These are phyloP conservation scores for Sebastes fasciatus DNA, from an alignment of 2,113 vertebrate species.

Conservation along the genomic window DNA sequence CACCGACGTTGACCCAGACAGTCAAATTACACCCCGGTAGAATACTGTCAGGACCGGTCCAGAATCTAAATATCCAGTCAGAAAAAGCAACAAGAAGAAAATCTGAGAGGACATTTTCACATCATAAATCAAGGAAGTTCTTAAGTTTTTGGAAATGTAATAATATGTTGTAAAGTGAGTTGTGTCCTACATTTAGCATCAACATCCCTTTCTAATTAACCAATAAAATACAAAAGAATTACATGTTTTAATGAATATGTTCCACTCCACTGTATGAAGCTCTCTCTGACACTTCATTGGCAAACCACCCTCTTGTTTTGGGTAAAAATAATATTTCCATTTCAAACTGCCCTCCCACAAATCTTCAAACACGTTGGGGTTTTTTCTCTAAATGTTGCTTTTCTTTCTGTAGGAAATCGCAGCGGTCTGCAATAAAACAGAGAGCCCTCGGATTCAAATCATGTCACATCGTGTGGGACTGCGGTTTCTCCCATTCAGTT, in stretches of 20 bases:
- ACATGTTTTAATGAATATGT: conserved; percentile 2
- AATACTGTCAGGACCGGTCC: conserved; percentile 10
- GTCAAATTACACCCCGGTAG: conserved; percentile 71
- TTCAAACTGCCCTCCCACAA: conserved; percentile 40
- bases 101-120: background rate
- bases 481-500: conserved; percentile 32
- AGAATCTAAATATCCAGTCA: conserved; percentile 26
- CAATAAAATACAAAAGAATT: background rate
- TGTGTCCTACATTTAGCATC: background rate
- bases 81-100: background rate
- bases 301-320: conserved; percentile 38
- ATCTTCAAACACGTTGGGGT: conserved; percentile 21
- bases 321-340: conserved; percentile 44
- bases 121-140: conserved; percentile 12
- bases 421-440: conserved; percentile 60
- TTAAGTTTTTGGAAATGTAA: too few relatives aligned
- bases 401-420: conserved; percentile 62
- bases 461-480: conserved; percentile 45
- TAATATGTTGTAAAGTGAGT: too few relatives aligned
- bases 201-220: background rate
- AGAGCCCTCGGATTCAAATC: conserved; percentile 56
- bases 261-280: background rate
- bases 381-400: conserved; percentile 40
- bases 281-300: conserved; percentile 16
- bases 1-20: conserved; percentile 64